These are phyloP conservation scores for Cyprinodon variegatus DNA, from an alignment of 2,113 vertebrate genomes.

Conservation along the genomic window DNA sequence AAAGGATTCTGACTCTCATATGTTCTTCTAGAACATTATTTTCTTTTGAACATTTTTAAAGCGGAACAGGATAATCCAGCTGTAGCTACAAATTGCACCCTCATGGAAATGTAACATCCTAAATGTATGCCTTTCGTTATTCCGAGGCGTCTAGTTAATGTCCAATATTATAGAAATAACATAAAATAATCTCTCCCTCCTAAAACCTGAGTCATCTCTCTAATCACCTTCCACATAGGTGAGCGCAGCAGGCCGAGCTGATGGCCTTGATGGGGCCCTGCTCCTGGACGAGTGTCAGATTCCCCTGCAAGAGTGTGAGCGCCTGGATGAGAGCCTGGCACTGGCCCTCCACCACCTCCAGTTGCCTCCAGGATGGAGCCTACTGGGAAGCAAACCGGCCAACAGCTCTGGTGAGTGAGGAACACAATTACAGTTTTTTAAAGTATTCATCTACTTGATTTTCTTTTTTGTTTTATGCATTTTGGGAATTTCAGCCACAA, in stretches of 20 bases:
- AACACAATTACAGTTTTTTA: not conserved
- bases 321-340: slow-evolving; percentile 88
- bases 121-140: slow-evolving; percentile 25
- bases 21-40: slow-evolving; percentile 17
- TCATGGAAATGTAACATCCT: slow-evolving; percentile 9
- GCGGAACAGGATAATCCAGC: slow-evolving; percentile 17
- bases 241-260: slow-evolving; percentile 85
- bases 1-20: not conserved
- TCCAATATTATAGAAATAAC: slow-evolving; percentile 34
- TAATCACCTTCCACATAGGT: slow-evolving; percentile 75
- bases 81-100: slow-evolving; percentile 21
- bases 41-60: not conserved
- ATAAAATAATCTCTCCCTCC: slow-evolving; percentile 19
- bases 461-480: not conserved
- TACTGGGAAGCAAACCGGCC: slow-evolving; percentile 81
- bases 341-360: slow-evolving; percentile 89
- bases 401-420: slow-evolving; percentile 67
- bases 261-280: slow-evolving; percentile 87
- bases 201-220: slow-evolving; percentile 33
- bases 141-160: slow-evolving; percentile 23
- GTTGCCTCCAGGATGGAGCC: slow-evolving; percentile 89
- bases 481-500: not conserved
- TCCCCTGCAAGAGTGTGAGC: slow-evolving; percentile 85
- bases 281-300: slow-evolving; percentile 88
- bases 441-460: not conserved